A percentile compares a stretch with the other conserved stretches of the same genome.
Conservation (phyloP, 2,113 vertebrate species). For the Amblyopsis rosae region DNA sequence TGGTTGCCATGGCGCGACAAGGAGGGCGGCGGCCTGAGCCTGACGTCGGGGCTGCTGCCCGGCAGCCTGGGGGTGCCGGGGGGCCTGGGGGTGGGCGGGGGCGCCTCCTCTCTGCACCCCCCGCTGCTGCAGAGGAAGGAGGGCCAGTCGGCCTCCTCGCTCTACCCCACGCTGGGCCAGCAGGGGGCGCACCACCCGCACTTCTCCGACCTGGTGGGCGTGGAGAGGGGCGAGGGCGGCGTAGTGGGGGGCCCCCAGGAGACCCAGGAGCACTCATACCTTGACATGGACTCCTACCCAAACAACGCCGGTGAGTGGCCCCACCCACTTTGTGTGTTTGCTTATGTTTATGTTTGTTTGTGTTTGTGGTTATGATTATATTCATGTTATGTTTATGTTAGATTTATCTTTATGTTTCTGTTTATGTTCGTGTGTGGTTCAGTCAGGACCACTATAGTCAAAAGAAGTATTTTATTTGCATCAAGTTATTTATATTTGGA, state of each 20-base stretch:
- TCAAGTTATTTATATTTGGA: no score
- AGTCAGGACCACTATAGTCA: no score
- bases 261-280: constrained; percentile 86
- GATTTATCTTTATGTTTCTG: no score
- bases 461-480: no score
- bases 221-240: constrained; percentile 75
- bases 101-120: constrained; percentile 75
- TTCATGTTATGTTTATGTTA: no score
- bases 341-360: no score
- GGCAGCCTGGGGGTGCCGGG: constrained; percentile 76
- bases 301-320: constrained; percentile 74
- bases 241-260: constrained; percentile 75
- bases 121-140: constrained; percentile 76
- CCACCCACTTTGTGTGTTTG: no score
- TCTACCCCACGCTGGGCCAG: constrained; percentile 77
- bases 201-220: constrained; percentile 84
- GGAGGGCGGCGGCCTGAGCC: constrained; percentile 78
- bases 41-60: constrained; percentile 78
- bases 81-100: constrained; percentile 64
- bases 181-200: constrained; percentile 82
- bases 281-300: constrained; percentile 91
- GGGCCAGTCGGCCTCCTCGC: constrained; percentile 76
- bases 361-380: no score
- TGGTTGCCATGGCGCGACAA: constrained; percentile 95
- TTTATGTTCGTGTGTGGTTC: no score